Conservation (phyloP, 2,113 vertebrate genomes). For the Sarotherodon lohbergeri region DNA sequence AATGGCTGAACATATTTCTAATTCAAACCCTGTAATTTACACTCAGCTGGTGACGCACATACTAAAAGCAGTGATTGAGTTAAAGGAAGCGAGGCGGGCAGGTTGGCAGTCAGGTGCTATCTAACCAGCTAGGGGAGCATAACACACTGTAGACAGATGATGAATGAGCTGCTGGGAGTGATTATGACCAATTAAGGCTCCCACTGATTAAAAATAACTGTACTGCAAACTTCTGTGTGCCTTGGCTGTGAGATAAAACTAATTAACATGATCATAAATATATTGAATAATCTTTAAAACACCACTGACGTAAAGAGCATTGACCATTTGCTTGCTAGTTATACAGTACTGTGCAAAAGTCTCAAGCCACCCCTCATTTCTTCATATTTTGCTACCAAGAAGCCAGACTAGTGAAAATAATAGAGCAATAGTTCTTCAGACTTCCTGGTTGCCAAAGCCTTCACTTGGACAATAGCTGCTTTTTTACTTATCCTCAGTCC, state of each 20-base stretch:
- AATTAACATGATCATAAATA: background rate
- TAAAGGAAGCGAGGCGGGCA: background rate
- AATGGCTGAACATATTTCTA: conserved; percentile 12
- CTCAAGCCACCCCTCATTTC: background rate
- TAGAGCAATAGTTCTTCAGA: background rate
- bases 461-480: background rate
- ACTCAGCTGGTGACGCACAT: conserved; percentile 15
- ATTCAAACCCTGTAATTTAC: conserved; percentile 22
- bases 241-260: background rate
- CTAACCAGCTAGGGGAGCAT: conserved; percentile 2
- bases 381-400: background rate
- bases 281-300: background rate
- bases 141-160: conserved; percentile 10
- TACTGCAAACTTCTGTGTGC: background rate
- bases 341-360: background rate
- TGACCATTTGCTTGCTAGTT: background rate
- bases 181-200: conserved; percentile 25
- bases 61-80: conserved; percentile 21
- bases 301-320: background rate
- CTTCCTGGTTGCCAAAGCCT: background rate
- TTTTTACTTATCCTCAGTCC: background rate
- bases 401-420: background rate
- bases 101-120: conserved; percentile 11
- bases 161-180: conserved; percentile 6
- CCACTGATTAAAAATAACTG: conserved; percentile 15